Evolutionary conservation across 1,140 invertebrate genomes (phyloP).

Genomic region (Bombus terrestris): DNA sequence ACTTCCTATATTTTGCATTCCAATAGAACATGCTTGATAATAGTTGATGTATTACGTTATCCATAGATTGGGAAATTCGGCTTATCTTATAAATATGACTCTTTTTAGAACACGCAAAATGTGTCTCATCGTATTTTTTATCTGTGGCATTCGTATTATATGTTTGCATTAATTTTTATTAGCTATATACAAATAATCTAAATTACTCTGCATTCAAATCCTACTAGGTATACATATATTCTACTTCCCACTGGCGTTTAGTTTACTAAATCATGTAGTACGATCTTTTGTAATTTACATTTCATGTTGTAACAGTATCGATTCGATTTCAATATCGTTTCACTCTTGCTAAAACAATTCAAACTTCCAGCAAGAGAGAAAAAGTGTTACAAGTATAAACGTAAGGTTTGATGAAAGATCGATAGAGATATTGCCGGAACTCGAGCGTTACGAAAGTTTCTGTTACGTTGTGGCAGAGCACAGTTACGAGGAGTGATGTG

Average conservation of each 20-base stretch:
- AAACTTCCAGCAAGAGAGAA: slow-evolving; percentile 9
- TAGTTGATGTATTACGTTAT: no score
- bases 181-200: background rate
- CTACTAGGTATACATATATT: background rate
- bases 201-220: background rate
- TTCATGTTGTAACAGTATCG: slow-evolving; percentile 17
- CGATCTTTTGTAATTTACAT: slow-evolving; percentile 6
- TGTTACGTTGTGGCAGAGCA: slow-evolving; percentile 30
- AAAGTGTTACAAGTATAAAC: slow-evolving; percentile 42
- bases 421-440: slow-evolving; percentile 47
- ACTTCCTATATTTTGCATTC: no score
- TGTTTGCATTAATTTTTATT: no score
- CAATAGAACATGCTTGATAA: no score
- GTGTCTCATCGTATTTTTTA: no score
- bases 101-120: no score
- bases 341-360: slow-evolving; percentile 29
- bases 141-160: no score
- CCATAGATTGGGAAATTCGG: no score
- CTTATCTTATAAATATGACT: no score
- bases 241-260: background rate
- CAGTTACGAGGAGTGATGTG: slow-evolving; percentile 31
- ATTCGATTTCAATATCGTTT: slow-evolving; percentile 41
- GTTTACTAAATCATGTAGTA: background rate
- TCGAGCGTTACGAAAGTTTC: slow-evolving; percentile 44
- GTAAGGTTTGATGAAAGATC: slow-evolving; percentile 48